These are phyloP conservation scores for Leptinotarsa juncta DNA, from an alignment of 2,888 invertebrate genomes.

Conservation along the genomic window DNA sequence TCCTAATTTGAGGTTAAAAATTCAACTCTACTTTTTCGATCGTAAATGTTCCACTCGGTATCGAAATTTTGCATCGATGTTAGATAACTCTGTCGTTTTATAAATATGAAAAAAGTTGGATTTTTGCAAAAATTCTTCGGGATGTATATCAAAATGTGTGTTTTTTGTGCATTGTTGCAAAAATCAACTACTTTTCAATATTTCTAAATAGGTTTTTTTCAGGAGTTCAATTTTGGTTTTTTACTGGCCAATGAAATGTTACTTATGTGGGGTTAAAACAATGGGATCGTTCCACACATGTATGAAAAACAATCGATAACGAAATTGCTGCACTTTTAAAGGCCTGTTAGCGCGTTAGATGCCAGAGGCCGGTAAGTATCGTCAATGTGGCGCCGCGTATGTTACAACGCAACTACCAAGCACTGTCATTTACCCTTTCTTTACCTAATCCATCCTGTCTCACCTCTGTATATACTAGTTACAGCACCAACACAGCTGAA, in stretches of 20 bases:
- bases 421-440: constrained; percentile 61
- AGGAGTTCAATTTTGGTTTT: no score
- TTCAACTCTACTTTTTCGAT: no score
- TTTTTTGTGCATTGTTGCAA: no score
- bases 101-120: no score
- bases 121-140: no score
- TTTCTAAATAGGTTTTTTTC: no score
- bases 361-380: constrained; percentile 55
- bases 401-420: constrained; percentile 64
- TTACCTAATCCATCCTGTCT: constrained; percentile 30
- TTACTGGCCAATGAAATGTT: neutral
- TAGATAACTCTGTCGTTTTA: no score
- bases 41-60: no score
- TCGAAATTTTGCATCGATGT: no score
- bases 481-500: neutral
- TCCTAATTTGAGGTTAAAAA: no score
- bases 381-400: constrained; percentile 55
- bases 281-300: constrained; percentile 14
- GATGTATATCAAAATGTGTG: no score
- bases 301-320: constrained; percentile 14
- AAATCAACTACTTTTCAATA: no score
- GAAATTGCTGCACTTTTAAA: constrained; percentile 54
- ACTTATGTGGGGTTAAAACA: constrained; percentile 2
- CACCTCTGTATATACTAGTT: constrained; percentile 37
- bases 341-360: constrained; percentile 55